Conservation (phyloP, 1,140 invertebrate genomes). For the Berghia stephanieae region DNA sequence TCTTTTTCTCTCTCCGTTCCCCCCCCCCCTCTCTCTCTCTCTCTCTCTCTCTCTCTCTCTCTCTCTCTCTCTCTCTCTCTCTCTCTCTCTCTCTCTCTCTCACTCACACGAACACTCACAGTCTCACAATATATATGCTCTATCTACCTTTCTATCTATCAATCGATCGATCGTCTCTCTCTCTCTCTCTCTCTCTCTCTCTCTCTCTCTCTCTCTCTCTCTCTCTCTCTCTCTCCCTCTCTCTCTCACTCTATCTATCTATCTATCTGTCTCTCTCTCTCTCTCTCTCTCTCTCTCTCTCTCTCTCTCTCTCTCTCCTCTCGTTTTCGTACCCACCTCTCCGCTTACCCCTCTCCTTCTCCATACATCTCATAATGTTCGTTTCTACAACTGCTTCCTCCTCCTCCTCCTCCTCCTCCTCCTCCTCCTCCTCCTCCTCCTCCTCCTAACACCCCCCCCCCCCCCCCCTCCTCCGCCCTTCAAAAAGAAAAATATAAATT, state of each 20-base stretch:
- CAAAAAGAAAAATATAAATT: no score
- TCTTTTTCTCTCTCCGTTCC: not conserved
- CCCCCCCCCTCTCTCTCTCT: not conserved
- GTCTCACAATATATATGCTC: no score
- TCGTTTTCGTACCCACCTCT: not conserved
- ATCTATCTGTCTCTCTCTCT: not conserved
- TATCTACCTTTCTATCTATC: not conserved
- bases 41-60: not conserved
- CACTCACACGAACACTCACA: not conserved
- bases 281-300: not conserved
- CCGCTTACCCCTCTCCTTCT: no score
- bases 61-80: not conserved
- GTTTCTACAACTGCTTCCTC: no score
- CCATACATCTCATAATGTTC: no score
- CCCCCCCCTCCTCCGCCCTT: no score
- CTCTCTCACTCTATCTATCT: not conserved
- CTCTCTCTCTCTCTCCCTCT: not conserved
- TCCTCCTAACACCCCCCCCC: no score
- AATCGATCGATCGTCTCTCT: not conserved
- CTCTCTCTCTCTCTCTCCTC: not conserved
- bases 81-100: not conserved
- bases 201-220: slow-evolving; percentile 10
- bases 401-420: no score
- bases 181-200: not conserved
- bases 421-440: no score